phyloP scores from a whole-genome alignment of 2,113 vertebrate species.

The Synodontis membranacea region DNA sequence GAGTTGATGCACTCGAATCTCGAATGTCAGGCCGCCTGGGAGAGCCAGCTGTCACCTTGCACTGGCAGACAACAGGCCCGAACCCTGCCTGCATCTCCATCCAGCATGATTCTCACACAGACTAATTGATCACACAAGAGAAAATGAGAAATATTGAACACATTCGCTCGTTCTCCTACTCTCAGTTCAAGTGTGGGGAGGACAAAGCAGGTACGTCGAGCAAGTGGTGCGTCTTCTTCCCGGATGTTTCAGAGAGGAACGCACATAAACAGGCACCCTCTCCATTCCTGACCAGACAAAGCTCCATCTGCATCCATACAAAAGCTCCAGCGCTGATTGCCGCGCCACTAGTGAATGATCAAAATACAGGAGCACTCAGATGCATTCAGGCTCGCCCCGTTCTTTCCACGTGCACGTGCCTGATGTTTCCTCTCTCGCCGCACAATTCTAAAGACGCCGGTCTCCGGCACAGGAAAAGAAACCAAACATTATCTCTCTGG shows the following conservation, averaged over 20 bases:
- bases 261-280: conserved; percentile 63
- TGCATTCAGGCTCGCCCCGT: conserved; percentile 42
- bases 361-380: conserved; percentile 65
- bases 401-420: conserved; percentile 53
- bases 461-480: conserved; percentile 67
- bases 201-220: conserved; percentile 34
- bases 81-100: conserved; percentile 58
- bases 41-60: conserved; percentile 90
- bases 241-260: conserved; percentile 57
- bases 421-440: conserved; percentile 63
- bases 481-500: conserved; percentile 66
- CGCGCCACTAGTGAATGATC: conserved; percentile 69
- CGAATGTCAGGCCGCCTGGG: conserved; percentile 98
- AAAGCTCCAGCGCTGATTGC: conserved; percentile 67
- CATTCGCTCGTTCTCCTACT: background rate
- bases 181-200: background rate
- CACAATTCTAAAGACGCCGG: conserved; percentile 65
- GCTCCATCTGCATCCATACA: conserved; percentile 79
- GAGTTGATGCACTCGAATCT: conserved; percentile 82
- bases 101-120: conserved; percentile 51
- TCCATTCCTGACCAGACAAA: conserved; percentile 75
- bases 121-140: conserved; percentile 39
- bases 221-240: conserved; percentile 36
- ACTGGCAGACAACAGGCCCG: conserved; percentile 74
- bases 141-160: conserved; percentile 35